Evolutionary conservation across 2,797 vertebrate genomes (phyloP).

Genomic region (Cyprinodon diabolis): DNA sequence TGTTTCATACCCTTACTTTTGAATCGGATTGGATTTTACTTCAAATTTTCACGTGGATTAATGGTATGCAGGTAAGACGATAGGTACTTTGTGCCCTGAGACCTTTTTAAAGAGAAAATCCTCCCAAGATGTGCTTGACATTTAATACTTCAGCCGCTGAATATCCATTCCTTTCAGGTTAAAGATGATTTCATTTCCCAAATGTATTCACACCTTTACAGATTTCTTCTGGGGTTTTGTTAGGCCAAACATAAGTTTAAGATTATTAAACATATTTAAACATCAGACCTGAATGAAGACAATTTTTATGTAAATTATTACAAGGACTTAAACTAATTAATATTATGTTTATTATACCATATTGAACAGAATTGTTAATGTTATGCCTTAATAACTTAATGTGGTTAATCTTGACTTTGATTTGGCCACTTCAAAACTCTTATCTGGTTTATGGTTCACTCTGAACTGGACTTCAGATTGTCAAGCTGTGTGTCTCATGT

Average conservation of each 20-base stretch:
- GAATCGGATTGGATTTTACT: neutral
- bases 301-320: neutral
- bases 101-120: neutral
- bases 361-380: neutral
- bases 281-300: neutral
- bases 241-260: neutral
- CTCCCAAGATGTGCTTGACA: slow-evolving; percentile 9
- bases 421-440: no score
- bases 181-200: neutral
- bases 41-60: neutral
- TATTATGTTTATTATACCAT: neutral
- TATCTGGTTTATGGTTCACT: no score
- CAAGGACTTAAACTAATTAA: neutral
- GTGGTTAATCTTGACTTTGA: no score
- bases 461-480: no score
- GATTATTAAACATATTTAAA: neutral
- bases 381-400: no score
- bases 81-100: neutral
- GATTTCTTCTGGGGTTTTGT: no score
- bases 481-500: no score
- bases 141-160: neutral
- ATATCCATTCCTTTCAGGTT: neutral
- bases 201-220: neutral
- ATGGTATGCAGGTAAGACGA: neutral
- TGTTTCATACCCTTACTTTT: neutral